These are phyloP conservation scores for Malachius bipustulatus DNA, from an alignment of 2,888 invertebrate species.

Conservation along the genomic window DNA sequence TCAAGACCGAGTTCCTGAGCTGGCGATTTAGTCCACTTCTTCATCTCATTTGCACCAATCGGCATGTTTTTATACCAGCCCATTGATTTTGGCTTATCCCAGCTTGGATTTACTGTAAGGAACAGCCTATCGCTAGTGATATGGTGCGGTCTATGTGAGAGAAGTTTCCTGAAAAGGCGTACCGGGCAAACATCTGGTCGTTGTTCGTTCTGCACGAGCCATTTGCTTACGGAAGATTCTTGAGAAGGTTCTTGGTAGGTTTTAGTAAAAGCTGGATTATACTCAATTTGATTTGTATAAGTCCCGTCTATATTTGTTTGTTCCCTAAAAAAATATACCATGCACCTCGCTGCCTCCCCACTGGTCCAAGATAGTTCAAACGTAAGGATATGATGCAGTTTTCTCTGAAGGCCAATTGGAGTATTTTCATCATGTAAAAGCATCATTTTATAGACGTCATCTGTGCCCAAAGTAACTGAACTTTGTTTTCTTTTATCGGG, in stretches of 20 bases:
- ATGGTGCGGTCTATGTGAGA: not conserved
- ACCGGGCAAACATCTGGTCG: not conserved
- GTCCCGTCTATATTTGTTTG: not conserved
- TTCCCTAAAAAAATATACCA: not conserved
- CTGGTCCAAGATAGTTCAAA: not conserved
- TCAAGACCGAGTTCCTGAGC: not conserved
- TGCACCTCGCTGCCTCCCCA: not conserved
- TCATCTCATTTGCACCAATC: not conserved
- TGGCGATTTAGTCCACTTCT: not conserved
- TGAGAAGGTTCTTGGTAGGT: not conserved
- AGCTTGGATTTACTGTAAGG: not conserved
- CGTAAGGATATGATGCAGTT: not conserved
- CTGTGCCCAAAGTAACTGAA: not conserved
- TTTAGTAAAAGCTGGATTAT: not conserved
- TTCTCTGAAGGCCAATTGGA: not conserved
- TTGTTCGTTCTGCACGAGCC: not conserved
- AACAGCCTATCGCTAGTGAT: not conserved
- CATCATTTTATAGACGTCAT: not conserved
- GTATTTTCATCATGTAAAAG: not conserved
- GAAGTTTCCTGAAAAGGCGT: not conserved
- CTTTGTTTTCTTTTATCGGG: not conserved
- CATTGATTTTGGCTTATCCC: not conserved
- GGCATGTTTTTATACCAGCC: constrained; percentile 1
- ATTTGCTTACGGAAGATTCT: not conserved
- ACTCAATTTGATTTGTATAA: not conserved